Evolutionary conservation across 2,797 vertebrate genomes (phyloP).

Genomic region (Trichosurus vulpecula): DNA sequence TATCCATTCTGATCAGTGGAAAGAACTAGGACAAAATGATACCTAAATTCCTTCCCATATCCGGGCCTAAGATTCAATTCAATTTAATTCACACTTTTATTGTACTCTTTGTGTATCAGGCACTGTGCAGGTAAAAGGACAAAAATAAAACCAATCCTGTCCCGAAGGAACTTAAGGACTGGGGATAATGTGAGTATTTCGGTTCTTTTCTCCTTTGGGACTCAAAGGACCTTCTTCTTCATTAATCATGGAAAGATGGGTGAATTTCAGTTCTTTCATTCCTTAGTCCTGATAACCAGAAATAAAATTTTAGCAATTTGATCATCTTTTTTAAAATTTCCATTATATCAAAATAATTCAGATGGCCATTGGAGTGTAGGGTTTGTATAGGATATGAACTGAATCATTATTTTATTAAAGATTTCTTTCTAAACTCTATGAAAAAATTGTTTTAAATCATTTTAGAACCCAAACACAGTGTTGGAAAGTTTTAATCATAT

Average conservation of each 20-base stretch:
- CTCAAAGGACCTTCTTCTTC: background rate
- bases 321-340: conserved; percentile 15
- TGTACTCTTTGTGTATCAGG: background rate
- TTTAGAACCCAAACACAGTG: conserved; percentile 35
- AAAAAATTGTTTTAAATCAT: background rate
- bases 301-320: conserved; percentile 57
- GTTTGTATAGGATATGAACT: conserved; percentile 41
- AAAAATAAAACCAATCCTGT: background rate
- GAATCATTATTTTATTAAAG: conserved; percentile 33
- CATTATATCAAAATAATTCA: conserved; percentile 56
- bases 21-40: background rate
- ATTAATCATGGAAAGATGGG: conserved; percentile 48
- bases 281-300: conserved; percentile 59
- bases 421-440: background rate
- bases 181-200: background rate
- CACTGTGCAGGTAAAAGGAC: background rate
- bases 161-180: background rate
- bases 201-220: background rate
- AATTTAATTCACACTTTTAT: background rate
- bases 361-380: conserved; percentile 35
- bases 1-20: background rate
- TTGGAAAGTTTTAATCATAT: conserved; percentile 36
- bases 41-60: background rate
- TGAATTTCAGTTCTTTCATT: conserved; percentile 47
- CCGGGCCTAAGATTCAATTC: background rate